Percentiles rank a stretch among this genome's conserved stretches.
These are phyloP conservation scores for Euzophera pinguis DNA, from an alignment of 2,888 invertebrate species.

Conservation along the genomic window DNA sequence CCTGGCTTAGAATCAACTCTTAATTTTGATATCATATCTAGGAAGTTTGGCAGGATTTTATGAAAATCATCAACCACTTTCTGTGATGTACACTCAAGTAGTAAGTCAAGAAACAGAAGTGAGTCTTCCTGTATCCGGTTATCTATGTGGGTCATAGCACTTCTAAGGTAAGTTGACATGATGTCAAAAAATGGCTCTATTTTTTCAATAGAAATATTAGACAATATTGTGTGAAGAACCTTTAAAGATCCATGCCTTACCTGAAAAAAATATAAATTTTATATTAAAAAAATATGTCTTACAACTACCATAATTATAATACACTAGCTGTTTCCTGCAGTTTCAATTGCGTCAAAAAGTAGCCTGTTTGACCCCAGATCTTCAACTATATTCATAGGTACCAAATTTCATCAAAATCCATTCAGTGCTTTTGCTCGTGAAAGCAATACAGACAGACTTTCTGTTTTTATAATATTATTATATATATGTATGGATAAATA, in stretches of 20 bases:
- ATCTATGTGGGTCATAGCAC: conserved; percentile 95
- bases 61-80: conserved; percentile 84
- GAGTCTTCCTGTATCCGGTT: conserved; percentile 91
- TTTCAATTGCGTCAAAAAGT: too few relatives aligned
- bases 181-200: conserved; percentile 87
- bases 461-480: too few relatives aligned
- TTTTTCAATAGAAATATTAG: conserved; percentile 61
- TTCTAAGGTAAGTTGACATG: conserved; percentile 88
- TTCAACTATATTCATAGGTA: too few relatives aligned
- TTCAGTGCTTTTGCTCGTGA: too few relatives aligned
- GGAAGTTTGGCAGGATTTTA: conserved; percentile 87
- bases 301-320: too few relatives aligned
- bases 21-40: conserved; percentile 91
- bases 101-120: conserved; percentile 86
- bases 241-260: conserved; percentile 79
- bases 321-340: too few relatives aligned
- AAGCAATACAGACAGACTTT: too few relatives aligned
- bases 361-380: too few relatives aligned
- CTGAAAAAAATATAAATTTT: conserved; percentile 44
- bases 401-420: too few relatives aligned
- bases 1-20: conserved; percentile 82
- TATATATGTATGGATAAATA: too few relatives aligned
- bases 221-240: conserved; percentile 73
- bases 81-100: conserved; percentile 83
- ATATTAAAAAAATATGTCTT: background rate